Percentiles rank a stretch among this genome's conserved stretches.
These are phyloP conservation scores for Drosophila mettleri DNA, from an alignment of 2,888 invertebrate species.

Conservation along the genomic window DNA sequence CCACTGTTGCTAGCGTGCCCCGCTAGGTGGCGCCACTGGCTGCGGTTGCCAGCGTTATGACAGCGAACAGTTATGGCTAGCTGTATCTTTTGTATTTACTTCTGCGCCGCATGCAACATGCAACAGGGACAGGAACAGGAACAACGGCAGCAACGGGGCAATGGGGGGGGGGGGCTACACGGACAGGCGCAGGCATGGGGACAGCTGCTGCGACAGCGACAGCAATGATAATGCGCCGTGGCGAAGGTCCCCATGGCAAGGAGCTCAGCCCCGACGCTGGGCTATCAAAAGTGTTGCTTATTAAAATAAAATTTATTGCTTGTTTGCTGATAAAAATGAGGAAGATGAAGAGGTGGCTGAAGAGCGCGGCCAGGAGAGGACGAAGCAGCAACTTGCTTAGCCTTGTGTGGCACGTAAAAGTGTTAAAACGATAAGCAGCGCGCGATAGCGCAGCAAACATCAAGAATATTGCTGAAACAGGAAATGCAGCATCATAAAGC, in stretches of 20 bases:
- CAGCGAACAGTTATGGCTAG: slow-evolving; percentile 37
- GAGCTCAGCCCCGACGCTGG: slow-evolving; percentile 14
- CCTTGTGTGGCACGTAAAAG: slow-evolving; percentile 60
- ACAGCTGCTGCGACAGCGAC: not conserved
- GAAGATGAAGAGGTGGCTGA: slow-evolving; percentile 36
- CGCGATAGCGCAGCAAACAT: slow-evolving; percentile 47
- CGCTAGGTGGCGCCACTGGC: slow-evolving; percentile 46
- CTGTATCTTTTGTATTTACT: slow-evolving; percentile 76
- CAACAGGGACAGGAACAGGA: slow-evolving; percentile 24
- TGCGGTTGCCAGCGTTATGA: slow-evolving; percentile 45
- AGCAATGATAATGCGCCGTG: slow-evolving; percentile 14
- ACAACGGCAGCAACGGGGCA: not conserved
- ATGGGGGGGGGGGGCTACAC: not conserved
- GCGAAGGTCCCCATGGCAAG: slow-evolving; percentile 14
- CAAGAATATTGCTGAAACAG: slow-evolving; percentile 57
- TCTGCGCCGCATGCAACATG: slow-evolving; percentile 55
- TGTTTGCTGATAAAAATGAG: slow-evolving; percentile 79
- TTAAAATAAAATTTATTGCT: slow-evolving; percentile 81
- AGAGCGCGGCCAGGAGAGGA: slow-evolving; percentile 35
- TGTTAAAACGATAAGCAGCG: slow-evolving; percentile 76
- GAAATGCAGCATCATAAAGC: slow-evolving; percentile 56
- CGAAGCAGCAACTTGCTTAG: slow-evolving; percentile 16
- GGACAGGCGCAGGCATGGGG: not conserved
- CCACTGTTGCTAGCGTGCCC: not conserved
- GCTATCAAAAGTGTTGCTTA: slow-evolving; percentile 81